Base-by-base conservation (phyloP, 2,797 vertebrate species). In the Mormyrus proboscirostris region DNA sequence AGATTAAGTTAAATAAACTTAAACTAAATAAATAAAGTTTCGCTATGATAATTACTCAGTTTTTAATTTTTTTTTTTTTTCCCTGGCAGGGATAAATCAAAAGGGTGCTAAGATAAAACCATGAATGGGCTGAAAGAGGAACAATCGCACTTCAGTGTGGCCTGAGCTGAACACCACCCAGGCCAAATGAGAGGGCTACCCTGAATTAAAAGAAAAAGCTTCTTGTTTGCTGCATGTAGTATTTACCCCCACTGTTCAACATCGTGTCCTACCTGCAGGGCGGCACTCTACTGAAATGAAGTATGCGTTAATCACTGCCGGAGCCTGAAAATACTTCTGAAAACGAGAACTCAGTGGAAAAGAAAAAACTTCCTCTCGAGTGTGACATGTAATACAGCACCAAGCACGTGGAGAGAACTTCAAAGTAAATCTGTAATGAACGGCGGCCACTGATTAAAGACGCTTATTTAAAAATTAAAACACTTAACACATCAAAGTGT, bases 391-490 rank as follows among this genome's bases (percentile, higher is more conserved):
- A 44, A 69, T 41, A 50, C 89, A 79, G 38, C 65, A 85, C 55
- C 89, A 89, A 90, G 92, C 91, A 88, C 69, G 84, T 90, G 82
- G 14, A 88, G n/a, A 33, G 83, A 79, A 89, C 91, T 90, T 93
- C 93, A 92, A 93, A 93, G 92, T 33, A 62, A 0, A 47, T 12
- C 51, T 29, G 86, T 83, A n/a, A 84, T 89, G 73, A 88, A 84
- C 73, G 29, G 90, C 41, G 51, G 86, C 50, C 89, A 90, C 90
- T 92, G 10, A 92, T 92, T 92, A 88, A 93, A 88, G n/a, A 92
- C 57, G 50, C 82, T 88, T 90, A 91, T 93, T 94, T 92, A 93
- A 94, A 93, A 92, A 94, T 94, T 89, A 88, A 93, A 91, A 51
- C 73, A 19, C 57, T 93, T 89, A 92, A 91, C 92, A 93, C 93